Conservation (phyloP, 1,140 invertebrate genomes). For the Apis florea region DNA sequence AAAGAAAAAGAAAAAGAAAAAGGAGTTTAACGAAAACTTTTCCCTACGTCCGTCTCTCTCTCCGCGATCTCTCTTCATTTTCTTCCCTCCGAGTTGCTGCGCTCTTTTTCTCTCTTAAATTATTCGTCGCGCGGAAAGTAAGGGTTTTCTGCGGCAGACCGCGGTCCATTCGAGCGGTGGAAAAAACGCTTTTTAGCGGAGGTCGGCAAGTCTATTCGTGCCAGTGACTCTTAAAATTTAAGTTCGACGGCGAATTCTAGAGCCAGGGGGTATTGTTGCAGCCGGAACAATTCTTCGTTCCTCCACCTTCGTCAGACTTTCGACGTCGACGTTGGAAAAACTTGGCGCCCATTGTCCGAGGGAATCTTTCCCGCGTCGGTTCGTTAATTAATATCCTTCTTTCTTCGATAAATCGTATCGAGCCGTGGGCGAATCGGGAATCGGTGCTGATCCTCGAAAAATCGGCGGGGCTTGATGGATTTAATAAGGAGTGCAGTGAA, state of each 20-base stretch:
- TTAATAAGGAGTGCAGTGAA: conserved; percentile 18
- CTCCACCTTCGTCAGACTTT: background rate
- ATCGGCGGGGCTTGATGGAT: background rate
- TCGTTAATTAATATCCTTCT: conserved; percentile 50
- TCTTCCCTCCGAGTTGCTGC: background rate
- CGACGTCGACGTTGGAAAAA: conserved; percentile 19
- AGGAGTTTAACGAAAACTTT: conserved; percentile 41
- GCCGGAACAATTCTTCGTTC: conserved; percentile 44
- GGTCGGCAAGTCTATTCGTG: conserved; percentile 43
- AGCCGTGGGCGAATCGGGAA: background rate
- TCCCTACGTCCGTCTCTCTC: background rate
- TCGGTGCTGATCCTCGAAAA: conserved; percentile 21
- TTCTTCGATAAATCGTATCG: conserved; percentile 45
- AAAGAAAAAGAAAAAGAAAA: background rate
- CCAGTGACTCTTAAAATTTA: conserved; percentile 48
- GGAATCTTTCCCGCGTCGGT: conserved; percentile 24
- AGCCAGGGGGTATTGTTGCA: conserved; percentile 30
- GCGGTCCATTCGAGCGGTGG: conserved; percentile 15
- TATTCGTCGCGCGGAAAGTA: conserved; percentile 53
- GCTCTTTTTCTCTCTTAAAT: conserved; percentile 49
- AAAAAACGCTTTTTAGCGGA: conserved; percentile 30
- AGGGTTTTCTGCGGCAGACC: background rate
- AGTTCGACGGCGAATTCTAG: conserved; percentile 31
- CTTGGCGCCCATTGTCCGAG: conserved; percentile 31
- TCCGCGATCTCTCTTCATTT: background rate